Conservation (phyloP, 64 coral and sea anemone species). For the Orbicella faveolata region DNA sequence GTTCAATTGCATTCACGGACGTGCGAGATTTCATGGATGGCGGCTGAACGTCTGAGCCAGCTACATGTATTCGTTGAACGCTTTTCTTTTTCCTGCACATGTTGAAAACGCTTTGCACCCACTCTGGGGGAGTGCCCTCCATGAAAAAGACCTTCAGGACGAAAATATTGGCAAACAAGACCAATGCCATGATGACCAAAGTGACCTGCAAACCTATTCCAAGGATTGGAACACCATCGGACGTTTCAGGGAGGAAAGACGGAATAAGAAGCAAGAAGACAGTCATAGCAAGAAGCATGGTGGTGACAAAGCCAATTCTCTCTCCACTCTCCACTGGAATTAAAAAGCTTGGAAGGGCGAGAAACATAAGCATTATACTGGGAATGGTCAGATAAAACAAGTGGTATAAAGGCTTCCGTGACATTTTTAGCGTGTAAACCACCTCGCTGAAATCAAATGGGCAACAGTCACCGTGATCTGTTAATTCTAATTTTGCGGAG, state of each 20-base stretch:
- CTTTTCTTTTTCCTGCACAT: not conserved
- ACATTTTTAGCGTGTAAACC: conserved; percentile 17
- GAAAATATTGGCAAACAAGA: conserved; percentile 39
- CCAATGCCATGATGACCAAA: conserved; percentile 16
- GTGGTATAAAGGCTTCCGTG: conserved; percentile 31
- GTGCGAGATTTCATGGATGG: not conserved
- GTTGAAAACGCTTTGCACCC: conserved; percentile 36
- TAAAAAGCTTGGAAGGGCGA: conserved; percentile 28
- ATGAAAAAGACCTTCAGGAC: conserved; percentile 44
- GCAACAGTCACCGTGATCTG: conserved; percentile 61
- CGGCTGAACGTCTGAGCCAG: not conserved
- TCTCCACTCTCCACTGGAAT: conserved; percentile 69
- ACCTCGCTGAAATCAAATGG: conserved; percentile 21
- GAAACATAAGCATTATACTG: conserved; percentile 15
- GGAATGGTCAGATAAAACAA: conserved; percentile 50
- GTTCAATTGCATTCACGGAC: conserved; percentile 37
- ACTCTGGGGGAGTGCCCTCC: conserved; percentile 22
- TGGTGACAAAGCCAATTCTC: conserved; percentile 69
- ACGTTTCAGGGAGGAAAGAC: conserved; percentile 58
- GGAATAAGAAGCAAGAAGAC: conserved; percentile 55
- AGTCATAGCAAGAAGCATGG: conserved; percentile 56
- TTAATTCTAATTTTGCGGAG: not conserved
- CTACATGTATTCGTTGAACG: not conserved
- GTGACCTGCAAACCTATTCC: conserved; percentile 40
- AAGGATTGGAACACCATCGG: conserved; percentile 36